A percentile compares a stretch with the other conserved stretches of the same genome.
These are phyloP conservation scores for Calliphora vomitoria DNA, from an alignment of 2,888 invertebrate species.

Conservation along the genomic window DNA sequence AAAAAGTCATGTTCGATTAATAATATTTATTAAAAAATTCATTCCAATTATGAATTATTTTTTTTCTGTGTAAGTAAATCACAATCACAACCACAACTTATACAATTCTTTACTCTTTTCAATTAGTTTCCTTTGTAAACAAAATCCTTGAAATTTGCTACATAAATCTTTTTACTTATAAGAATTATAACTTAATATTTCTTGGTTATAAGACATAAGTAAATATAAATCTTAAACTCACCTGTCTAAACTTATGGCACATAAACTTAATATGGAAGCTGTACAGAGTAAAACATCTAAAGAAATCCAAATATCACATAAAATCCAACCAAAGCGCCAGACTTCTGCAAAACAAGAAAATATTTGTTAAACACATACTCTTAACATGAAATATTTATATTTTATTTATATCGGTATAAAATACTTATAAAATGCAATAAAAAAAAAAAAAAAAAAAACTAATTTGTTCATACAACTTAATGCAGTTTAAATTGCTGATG, in stretches of 20 bases:
- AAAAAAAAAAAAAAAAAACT: not conserved
- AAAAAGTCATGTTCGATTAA: too few species aligned
- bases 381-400: not conserved
- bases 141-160: too few species aligned
- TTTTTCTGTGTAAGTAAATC: too few species aligned
- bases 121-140: too few species aligned
- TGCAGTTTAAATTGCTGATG: slow-evolving; percentile 28
- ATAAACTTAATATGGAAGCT: slow-evolving; percentile 96
- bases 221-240: slow-evolving; percentile 76
- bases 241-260: slow-evolving; percentile 96
- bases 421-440: not conserved
- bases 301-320: slow-evolving; percentile 97
- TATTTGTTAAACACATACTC: not conserved
- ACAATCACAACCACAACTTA: too few species aligned
- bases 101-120: too few species aligned
- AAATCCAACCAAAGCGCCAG: slow-evolving; percentile 95
- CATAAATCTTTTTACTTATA: too few species aligned
- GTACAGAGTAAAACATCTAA: slow-evolving; percentile 97
- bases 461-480: not conserved
- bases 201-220: too few species aligned
- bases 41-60: too few species aligned
- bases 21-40: too few species aligned
- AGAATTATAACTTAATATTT: too few species aligned
- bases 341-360: slow-evolving; percentile 86
- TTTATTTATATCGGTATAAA: not conserved